Base-by-base conservation (phyloP, 2,888 invertebrate species). In the Tenthredo mesomela region DNA sequence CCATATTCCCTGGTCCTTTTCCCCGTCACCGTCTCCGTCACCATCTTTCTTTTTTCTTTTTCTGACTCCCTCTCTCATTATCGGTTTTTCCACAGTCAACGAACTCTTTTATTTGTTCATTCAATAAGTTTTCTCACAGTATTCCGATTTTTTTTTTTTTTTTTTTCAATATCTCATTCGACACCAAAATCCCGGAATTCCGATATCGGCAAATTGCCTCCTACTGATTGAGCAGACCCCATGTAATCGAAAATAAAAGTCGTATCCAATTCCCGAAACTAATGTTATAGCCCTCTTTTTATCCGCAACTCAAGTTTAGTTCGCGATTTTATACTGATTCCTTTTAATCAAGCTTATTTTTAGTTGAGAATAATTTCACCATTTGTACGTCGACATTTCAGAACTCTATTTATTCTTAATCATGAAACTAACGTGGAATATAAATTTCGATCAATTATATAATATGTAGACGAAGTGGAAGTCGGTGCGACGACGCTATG, bases 211-310 rank as follows among this genome's bases (percentile, higher is more conserved):
- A 80, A 84, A 84, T 84, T 80, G 70, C 25, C 70, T 84, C 78
- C 67, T 84, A 67, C 58, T 50, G 84, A 70, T 78, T 61, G 78
- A 84, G n/a, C 80, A 40, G 80, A 54, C 84, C 67, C 40, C 80
- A 70, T 80, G 80, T 80, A 86, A 84, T 87, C 75, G 61, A 83
- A 67, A 82, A 50, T 43, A 21, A 80, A 61, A 61, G 7, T 47
- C 61, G 18, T 82, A 40, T 15, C 43, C 9, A 15, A 21, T 84
- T 47, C 18, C 15, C 67, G 50, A 71, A 58, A 50, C 47, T 54
- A n/a, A 43, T 37, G 18, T 40, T 33, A 80, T 18, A 25, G 33
- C 12, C 12, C n/a, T 33, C 10, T 78, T 54, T n/a, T 33, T 47
- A 47, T 6, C 47, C 75, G 25, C 25, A 40, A 75, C 12, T 78